Conservation (phyloP, 2,113 vertebrate species). For the Panthera tigris region DNA sequence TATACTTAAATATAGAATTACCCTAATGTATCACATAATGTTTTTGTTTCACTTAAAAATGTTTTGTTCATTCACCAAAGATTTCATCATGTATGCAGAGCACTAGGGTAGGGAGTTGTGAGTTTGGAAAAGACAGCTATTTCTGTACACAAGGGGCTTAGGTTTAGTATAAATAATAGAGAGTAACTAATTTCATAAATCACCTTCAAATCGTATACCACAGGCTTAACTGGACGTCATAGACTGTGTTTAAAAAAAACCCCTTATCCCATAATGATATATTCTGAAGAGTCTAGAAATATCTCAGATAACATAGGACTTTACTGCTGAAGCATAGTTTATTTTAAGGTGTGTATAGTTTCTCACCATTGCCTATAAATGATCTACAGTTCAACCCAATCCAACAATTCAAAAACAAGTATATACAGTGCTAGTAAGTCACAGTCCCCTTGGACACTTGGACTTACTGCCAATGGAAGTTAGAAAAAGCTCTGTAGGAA, state of each 20-base stretch:
- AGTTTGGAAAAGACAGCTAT: not conserved
- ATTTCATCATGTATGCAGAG: not conserved
- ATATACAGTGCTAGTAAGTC: not conserved
- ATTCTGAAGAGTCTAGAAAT: not conserved
- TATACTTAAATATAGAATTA: not conserved
- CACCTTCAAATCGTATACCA: not conserved
- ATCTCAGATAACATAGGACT: not conserved
- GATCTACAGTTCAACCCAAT: not conserved
- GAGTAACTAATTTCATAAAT: not conserved
- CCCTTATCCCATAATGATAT: not conserved
- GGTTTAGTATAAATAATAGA: constrained; percentile 17
- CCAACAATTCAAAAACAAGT: not conserved
- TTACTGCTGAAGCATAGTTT: not conserved
- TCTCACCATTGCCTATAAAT: not conserved
- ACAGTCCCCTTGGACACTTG: not conserved
- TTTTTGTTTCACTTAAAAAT: not conserved
- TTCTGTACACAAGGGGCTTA: not conserved
- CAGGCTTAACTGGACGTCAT: not conserved
- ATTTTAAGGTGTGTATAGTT: not conserved
- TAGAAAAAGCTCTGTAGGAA: not conserved
- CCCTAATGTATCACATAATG: not conserved
- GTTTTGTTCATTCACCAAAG: not conserved
- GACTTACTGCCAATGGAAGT: not conserved
- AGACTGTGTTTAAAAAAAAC: not conserved
- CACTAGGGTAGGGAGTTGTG: not conserved